Evolutionary conservation across 1,140 invertebrate genomes (phyloP), one percentile per base, ranked within the genome.

Genomic region (Hyphantria cunea): DNA sequence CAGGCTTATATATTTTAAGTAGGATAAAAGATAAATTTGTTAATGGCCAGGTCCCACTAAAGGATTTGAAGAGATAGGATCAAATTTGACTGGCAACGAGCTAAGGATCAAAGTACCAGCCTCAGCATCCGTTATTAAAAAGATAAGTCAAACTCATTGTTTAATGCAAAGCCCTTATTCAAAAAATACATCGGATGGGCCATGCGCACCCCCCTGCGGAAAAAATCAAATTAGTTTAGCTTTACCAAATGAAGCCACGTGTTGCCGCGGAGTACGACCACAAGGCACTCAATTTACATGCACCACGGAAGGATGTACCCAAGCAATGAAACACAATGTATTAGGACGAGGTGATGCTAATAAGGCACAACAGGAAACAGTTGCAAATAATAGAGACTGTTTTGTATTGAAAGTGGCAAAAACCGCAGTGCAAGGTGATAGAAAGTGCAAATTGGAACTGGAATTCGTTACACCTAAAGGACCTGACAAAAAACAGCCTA

Each of bases 371-470:
- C 70, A 74, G 62, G 64, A 78, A 11, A 25, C 65, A 11, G 66
- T 68, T 25, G 17, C 17, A 5, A 25, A 25, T 25, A 87, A 86
- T 34, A 79, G 68, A 56, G 85, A 89, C 48, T 76, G 77, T 9
- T 90, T 86, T 66, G 87, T 90, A 42, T 64, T 90, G 49, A 90
- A 88, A 80, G 82, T 90, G 34, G 84, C 80, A n/a, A 90, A 90
- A 78, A 90, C 84, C n/a, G 83, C 83, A 6, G 72, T 79, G 47
- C 66, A 84, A 61, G 81, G 79, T n/a, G 86, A 90, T 55, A 82
- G 73, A 65, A 90, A 87, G 75, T 82, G 77, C 50, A 89, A 85
- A 80, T 32, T 89, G 31, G 86, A 90, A 68, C 53, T 90, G 31
- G 87, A 90, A 72, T 59, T 90, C 12, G 83, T 84, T 17, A 79